phyloP scores from a whole-genome alignment of 2,113 vertebrate genomes.

The Vulpes ferrilata region DNA sequence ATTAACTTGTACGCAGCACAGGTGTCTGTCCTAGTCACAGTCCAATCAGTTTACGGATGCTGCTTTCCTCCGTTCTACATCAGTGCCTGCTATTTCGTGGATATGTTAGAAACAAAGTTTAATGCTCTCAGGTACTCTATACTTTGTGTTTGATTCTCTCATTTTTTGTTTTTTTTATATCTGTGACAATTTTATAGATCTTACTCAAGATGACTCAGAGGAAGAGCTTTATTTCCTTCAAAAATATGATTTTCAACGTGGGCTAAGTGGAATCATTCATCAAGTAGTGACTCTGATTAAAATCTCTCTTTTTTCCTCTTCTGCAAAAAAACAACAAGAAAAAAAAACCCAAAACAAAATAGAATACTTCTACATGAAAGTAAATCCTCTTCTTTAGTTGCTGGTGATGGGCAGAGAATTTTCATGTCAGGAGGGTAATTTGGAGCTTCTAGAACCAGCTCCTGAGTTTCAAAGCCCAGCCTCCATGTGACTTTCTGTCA shows the following conservation, averaged over 20 bases:
- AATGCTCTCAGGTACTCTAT: not conserved
- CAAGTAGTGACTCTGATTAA: not conserved
- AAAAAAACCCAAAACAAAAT: not conserved
- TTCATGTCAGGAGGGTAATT: not conserved
- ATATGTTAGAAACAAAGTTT: not conserved
- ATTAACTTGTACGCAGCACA: not conserved
- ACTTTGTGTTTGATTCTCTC: not conserved
- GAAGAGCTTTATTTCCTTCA: not conserved
- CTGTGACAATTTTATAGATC: not conserved
- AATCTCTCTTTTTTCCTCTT: not conserved
- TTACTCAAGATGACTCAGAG: not conserved
- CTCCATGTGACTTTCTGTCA: not conserved
- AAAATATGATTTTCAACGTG: not conserved
- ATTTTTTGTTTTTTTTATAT: not conserved
- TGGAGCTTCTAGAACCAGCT: not conserved
- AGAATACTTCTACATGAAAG: not conserved
- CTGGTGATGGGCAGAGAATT: not conserved
- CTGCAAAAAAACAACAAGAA: not conserved
- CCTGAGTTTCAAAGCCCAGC: not conserved
- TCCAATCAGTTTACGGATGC: not conserved
- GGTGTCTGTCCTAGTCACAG: not conserved
- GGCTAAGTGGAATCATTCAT: not conserved
- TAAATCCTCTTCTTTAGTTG: not conserved
- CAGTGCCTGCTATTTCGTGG: fast-evolving
- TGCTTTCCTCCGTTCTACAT: not conserved